Base-by-base conservation (phyloP, 2,888 invertebrate species). In the Agonopterix alstromeriana region DNA sequence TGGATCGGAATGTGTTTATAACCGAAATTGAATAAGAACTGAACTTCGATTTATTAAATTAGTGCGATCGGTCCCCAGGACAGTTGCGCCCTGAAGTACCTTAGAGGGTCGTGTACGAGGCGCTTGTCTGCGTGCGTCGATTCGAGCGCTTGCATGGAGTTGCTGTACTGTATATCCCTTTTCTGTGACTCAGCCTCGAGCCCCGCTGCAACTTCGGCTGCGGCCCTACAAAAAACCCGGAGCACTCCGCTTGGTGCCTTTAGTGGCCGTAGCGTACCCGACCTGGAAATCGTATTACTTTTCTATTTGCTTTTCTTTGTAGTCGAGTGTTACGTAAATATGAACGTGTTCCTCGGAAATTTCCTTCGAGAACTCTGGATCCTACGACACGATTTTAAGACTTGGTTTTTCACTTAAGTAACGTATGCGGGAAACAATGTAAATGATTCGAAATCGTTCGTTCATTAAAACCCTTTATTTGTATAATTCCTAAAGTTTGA, bases 241-340 rank as follows among this genome's bases (percentile, higher is more conserved):
- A 64, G 77, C 77, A 77, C 81, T 80, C 80, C 65, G 65, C 68
- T 58, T 58, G 60, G 65, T 62, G 65, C 62, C 61, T 17, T 27
- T 27, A 27, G 27, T 27, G 27, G 27, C 27, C 27, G 27, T 27
- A 27, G 57, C 56, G 63, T 63, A 64, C 53, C 35, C 52, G 69
- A 67, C 69, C 72, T 80, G 79, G 82, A 84, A 84, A 85, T 82
- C 82, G 79, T 86, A 84, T 85, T 86, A 86, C 82, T 84, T 82
- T 77, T 79, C 82, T 87, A 77, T 87, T 87, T 87, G 72, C 77
- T 68, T 76, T 85, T 81, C 87, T 87, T 87, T 88, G 87, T 87
- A 77, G 86, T 86, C 79, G 71, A 87, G 87, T 85, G 85, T 85
- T 83, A 81, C 81, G 87, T 82, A 86, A 87, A 88, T 81, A 88